Base-by-base conservation (phyloP, 2,797 vertebrate species). In the Semaprochilodus insignis region DNA sequence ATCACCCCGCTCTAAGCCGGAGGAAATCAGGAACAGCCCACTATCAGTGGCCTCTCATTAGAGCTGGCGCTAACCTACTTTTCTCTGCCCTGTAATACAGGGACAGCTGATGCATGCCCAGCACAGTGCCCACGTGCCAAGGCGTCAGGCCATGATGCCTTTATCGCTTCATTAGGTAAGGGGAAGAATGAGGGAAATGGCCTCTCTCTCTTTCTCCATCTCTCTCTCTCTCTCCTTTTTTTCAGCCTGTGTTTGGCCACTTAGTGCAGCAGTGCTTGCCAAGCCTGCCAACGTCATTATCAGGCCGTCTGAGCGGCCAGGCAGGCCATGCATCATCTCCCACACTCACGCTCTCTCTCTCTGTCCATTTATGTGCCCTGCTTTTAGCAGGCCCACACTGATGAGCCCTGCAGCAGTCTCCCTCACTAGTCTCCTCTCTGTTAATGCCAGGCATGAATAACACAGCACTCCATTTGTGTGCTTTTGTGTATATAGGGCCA, bases 211-310 rank as follows among this genome's bases (percentile, higher is more conserved):
- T 34, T n/a, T 25, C 66, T 27, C 85, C 83, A 86, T 83, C 88
- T 84, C 27, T 34, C 17, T 25, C 66, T 66, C 52, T 52, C 67
- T 66, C 40, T 52, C 67, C 55, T 74, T 77, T 81, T 74, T 44
- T 72, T 86, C 78, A 87, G 88, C 87, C 80, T 63, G 62, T 79
- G 88, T 89, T 87, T 87, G 80, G 88, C 85, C 89, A 88, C 90
- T 93, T 90, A 91, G 85, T 87, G 80, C 84, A 71, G 77, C 85
- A 81, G 52, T 36, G 87, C 86, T 89, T 90, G 91, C 90, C 93
- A 93, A 89, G 75, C 82, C 88, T 81, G 87, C 57, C 86, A 89
- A 92, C 90, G 88, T 88, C 90, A 92, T 91, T 93, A 93, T 93
- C 89, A 86, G n/a, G 16, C 62, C 70, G 31, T 88, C 85, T 62